Percentiles rank a stretch among this genome's conserved stretches.
Evolutionary conservation across 1,140 invertebrate species (phyloP).

Genomic region (Globodera ellingtonae): DNA sequence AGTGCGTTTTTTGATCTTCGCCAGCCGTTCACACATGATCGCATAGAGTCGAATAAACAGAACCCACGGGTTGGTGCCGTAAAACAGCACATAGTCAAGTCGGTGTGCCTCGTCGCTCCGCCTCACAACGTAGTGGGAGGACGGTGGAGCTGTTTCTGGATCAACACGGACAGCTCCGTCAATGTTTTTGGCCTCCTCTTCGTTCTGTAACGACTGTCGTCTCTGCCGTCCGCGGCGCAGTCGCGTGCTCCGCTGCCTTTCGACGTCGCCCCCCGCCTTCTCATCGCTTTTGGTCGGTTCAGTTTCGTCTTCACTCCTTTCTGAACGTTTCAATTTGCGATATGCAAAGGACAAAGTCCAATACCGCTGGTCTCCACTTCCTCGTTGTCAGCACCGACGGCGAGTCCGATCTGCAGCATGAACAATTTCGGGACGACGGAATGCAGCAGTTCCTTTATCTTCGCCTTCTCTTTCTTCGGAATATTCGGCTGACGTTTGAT

Average conservation of each 20-base stretch:
- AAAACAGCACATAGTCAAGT: conserved; percentile 71
- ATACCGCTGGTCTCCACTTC: conserved; percentile 69
- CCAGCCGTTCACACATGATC: conserved; percentile 86
- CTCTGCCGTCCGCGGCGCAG: background rate
- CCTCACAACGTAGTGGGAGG: background rate
- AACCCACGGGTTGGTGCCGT: conserved; percentile 89
- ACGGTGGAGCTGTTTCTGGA: background rate
- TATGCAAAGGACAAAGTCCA: background rate
- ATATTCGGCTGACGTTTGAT: conserved; percentile 92
- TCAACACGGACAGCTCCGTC: background rate
- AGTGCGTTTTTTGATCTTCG: conserved; percentile 73
- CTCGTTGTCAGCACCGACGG: conserved; percentile 79
- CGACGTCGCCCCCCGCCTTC: no score
- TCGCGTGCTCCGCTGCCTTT: conserved; percentile 9
- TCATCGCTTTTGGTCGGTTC: background rate
- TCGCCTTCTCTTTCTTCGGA: conserved; percentile 89
- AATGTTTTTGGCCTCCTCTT: conserved; percentile 11
- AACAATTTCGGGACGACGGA: conserved; percentile 93
- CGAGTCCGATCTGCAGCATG: conserved; percentile 78
- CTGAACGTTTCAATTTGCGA: background rate
- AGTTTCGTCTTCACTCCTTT: background rate
- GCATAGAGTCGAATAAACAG: conserved; percentile 92
- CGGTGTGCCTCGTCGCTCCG: conserved; percentile 4
- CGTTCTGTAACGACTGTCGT: background rate
- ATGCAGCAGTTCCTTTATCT: conserved; percentile 85